These are phyloP conservation scores for Sinopyrophorus schimmeli DNA, from an alignment of 2,888 invertebrate species.

Conservation along the genomic window DNA sequence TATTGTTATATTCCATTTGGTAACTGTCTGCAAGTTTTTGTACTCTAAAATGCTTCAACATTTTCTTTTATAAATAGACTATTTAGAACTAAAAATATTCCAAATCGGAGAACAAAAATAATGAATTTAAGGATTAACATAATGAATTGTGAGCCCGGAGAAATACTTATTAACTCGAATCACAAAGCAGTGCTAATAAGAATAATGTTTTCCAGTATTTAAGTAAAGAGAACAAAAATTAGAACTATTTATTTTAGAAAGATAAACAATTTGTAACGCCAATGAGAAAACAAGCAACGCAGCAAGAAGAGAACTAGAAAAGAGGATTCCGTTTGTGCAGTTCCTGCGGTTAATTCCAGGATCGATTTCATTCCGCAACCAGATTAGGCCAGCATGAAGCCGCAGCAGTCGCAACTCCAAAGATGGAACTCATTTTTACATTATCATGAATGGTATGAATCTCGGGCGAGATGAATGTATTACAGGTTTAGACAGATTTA, in stretches of 20 bases:
- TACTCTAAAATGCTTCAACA: too few relatives aligned
- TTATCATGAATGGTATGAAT: slow-evolving; percentile 35
- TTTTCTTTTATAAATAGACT: too few relatives aligned
- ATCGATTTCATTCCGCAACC: slow-evolving; percentile 39
- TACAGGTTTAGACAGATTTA: slow-evolving; percentile 24
- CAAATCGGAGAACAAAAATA: too few relatives aligned
- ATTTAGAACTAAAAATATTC: not conserved
- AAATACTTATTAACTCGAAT: too few relatives aligned
- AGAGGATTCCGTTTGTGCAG: slow-evolving; percentile 34
- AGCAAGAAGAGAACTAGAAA: slow-evolving; percentile 23
- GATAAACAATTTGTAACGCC: slow-evolving; percentile 22
- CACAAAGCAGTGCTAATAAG: not conserved
- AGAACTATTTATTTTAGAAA: slow-evolving; percentile 23
- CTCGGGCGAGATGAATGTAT: slow-evolving; percentile 28
- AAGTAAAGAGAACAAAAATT: slow-evolving; percentile 7
- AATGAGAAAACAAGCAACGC: slow-evolving; percentile 24
- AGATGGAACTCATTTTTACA: slow-evolving; percentile 39
- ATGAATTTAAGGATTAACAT: too few relatives aligned
- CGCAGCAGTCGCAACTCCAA: slow-evolving; percentile 33
- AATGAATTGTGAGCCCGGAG: too few relatives aligned
- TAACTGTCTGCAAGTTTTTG: too few relatives aligned
- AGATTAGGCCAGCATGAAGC: slow-evolving; percentile 37
- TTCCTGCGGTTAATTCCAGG: slow-evolving; percentile 35
- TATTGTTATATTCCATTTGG: too few relatives aligned
- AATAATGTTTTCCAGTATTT: slow-evolving; percentile 7